phyloP scores from a whole-genome alignment of 2,113 vertebrate species.

The Equus quagga region DNA sequence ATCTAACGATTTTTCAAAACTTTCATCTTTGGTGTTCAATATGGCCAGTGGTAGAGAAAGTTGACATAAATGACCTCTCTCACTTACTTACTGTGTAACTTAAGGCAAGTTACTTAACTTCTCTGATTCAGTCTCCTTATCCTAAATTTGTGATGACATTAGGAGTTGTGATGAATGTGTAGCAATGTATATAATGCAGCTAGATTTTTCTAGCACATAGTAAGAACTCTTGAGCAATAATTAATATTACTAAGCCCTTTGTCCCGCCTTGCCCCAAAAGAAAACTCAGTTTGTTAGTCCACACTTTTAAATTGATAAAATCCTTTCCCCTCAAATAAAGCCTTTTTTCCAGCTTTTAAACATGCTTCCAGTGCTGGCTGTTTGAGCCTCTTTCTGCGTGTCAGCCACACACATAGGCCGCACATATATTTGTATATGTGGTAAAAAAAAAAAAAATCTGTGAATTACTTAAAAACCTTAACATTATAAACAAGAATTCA shows the following conservation, averaged over 20 bases:
- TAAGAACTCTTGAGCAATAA: not conserved
- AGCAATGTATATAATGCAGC: not conserved
- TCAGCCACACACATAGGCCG: too few species aligned
- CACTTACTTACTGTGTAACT: not conserved
- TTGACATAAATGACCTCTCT: too few species aligned
- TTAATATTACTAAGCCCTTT: not conserved
- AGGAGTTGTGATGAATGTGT: not conserved
- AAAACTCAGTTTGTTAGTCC: not conserved
- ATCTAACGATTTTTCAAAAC: not conserved
- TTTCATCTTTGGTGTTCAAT: not conserved
- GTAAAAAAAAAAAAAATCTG: not conserved
- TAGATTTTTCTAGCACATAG: not conserved
- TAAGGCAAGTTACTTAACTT: not conserved
- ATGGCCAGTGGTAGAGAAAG: not conserved
- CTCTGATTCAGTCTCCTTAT: not conserved
- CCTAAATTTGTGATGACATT: not conserved
- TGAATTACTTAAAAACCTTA: not conserved
- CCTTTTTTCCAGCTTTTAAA: not conserved
- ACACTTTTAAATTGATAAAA: not conserved
- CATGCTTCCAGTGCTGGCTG: not conserved
- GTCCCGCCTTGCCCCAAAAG: not conserved
- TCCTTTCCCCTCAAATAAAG: not conserved
- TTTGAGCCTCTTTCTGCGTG: not conserved
- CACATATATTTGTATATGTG: not conserved
- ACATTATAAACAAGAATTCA: not conserved